Evolutionary conservation across 2,888 invertebrate species (phyloP), one percentile per base, ranked within the genome.

Genomic region (Bruchidius siliquastri): DNA sequence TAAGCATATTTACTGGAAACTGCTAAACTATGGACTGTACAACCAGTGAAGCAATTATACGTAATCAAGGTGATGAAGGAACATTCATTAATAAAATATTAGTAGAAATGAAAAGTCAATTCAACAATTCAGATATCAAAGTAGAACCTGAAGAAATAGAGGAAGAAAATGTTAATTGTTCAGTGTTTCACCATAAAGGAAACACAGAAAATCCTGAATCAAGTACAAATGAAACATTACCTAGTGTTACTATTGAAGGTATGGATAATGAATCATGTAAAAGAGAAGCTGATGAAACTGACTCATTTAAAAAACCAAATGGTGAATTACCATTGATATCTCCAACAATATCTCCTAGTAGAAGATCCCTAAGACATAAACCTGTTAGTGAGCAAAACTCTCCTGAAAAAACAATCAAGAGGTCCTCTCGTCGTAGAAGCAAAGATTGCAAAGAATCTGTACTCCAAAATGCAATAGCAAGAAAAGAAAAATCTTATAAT

Each of bases 401-500:
- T 32, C 49, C 72, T 21, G 80, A 79, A 21, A 75, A 88, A 73
- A 88, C 87, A 71, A 80, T 90, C 0, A 93, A 93, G 83, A 88
- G 93, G 21, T 91, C 91, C 0, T 90, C 91, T 0, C 88, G 92
- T 72, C 88, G 92, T 67, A 87, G 90, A 70, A 91, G 90, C 78
- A 91, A 91, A 81, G 91, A 92, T 79, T 88, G 87, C 69, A 86
- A 85, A 20, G 90, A 91, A 76, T 91, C 92, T 71, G 89, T 92
- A 32, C 84, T 93, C 22, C 91, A 92, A 76, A 91, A 90, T 84
- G 92, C 93, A 13, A 93, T 93, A 80, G 92, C 92, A 0, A 88
- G 92, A 20, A 93, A 93, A 82, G 92, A 93, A 83, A 93, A 92
- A 79, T 90, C 91, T 0, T 92, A 91, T 80, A 90, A 90, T 79